Conservation (phyloP, 1,140 invertebrate genomes). For the Lineus longissimus region DNA sequence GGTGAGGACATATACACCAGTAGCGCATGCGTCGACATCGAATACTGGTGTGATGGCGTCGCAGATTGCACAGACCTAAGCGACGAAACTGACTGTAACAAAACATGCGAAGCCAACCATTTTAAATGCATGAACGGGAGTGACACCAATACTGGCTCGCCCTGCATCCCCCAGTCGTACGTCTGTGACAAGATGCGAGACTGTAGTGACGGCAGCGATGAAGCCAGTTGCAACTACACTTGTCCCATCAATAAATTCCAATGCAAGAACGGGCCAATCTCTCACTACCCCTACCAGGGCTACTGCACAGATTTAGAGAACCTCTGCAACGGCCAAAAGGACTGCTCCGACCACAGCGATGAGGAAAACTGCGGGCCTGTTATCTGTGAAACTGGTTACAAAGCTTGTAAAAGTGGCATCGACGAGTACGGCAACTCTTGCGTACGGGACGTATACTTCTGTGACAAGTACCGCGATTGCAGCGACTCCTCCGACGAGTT, state of each 20-base stretch:
- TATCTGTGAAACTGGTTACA: not conserved
- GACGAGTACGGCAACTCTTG: not conserved
- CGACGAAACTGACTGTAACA: slow-evolving; percentile 1
- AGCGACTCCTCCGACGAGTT: not conserved
- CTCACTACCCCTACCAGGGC: not conserved
- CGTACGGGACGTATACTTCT: not conserved
- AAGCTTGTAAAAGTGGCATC: not conserved
- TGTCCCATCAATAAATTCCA: not conserved
- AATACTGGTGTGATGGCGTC: not conserved
- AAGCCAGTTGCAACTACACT: slow-evolving; percentile 7
- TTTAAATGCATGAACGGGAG: not conserved
- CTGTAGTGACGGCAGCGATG: slow-evolving; percentile 36
- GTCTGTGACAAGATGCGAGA: slow-evolving; percentile 32
- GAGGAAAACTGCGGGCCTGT: not conserved
- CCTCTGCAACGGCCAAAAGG: not conserved
- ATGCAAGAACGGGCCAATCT: not conserved
- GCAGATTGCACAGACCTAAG: not conserved
- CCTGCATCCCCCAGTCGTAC: slow-evolving; percentile 25
- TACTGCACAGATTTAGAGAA: not conserved
- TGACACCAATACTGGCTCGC: no score
- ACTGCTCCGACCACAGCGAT: not conserved
- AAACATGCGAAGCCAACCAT: not conserved
- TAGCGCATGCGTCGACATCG: not conserved
- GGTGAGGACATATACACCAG: not conserved
- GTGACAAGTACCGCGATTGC: not conserved